Evolutionary conservation across 2,888 invertebrate genomes (phyloP), one percentile per base, ranked within the genome.

Genomic region (Galerucella nymphaeae): DNA sequence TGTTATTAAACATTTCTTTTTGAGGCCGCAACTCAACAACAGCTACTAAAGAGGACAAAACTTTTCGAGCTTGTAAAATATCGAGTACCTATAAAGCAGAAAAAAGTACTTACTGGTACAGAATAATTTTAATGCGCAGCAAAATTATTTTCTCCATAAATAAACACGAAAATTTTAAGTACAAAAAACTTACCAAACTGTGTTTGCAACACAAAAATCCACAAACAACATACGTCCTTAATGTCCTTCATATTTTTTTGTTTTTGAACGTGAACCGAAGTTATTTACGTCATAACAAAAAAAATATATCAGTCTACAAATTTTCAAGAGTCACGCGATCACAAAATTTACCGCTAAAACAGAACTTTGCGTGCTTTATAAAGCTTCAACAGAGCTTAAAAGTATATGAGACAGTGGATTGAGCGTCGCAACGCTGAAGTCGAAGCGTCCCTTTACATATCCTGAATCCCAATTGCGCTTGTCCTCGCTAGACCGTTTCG

Each of bases 381-480:
- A 63, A 66, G 63, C 68, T 68, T 69, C 57, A 66, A 50, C 66
- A 66, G 57, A 61, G 75, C 68, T 70, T 41, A 18, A 62, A 72
- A 38, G 55, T 48, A 63, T 63, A 64, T 23, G 67, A 72, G 75
- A 70, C 75, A 70, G 67, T 67, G 68, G 76, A 78, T 70, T 76
- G 79, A 78, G 77, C 80, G 78, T 79, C 79, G 76, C 76, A 74
- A 79, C 80, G 80, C 77, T 74, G 69, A 76, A 2, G 45, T 42
- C 48, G 63, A 58, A 59, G n/a, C 76, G 75, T 76, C 75, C 68
- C 71, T 74, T 73, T 75, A 76, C 18, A 78, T 23, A 23, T 77
- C 77, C 77, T 75, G 68, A 71, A 70, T 72, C 64, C 62, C 66
- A 50, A 66, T 65, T 70, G 76, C 76, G 76, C 76, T 73, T 73